Percentiles rank a stretch among this genome's conserved stretches.
Evolutionary conservation across 2,888 invertebrate genomes (phyloP).

Genomic region (Meiosimyza platycephala): DNA sequence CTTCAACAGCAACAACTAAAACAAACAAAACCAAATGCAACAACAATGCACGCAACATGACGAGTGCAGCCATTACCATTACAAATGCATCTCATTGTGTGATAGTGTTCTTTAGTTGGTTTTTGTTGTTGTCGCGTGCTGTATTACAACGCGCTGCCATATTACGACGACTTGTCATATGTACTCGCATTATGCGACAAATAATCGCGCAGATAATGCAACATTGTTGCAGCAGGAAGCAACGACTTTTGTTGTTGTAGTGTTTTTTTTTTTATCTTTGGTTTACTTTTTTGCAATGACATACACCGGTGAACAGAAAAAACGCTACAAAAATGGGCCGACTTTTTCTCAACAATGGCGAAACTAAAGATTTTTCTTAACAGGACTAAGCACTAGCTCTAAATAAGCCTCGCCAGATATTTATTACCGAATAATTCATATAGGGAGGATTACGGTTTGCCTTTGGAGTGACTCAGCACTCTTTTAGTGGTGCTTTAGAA

Average conservation of each 20-base stretch:
- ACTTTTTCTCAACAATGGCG: no score
- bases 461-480: no score
- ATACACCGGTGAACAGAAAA: no score
- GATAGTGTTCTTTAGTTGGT: neutral
- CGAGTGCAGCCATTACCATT: constrained; percentile 11
- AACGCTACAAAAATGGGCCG: no score
- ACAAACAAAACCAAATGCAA: neutral
- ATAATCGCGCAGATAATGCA: constrained; percentile 33
- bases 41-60: constrained; percentile 5
- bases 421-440: no score
- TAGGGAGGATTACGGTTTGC: no score
- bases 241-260: neutral
- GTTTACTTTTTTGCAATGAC: no score
- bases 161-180: constrained; percentile 24
- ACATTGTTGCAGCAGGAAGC: constrained; percentile 17
- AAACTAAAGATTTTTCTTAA: no score
- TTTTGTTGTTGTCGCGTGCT: constrained; percentile 21
- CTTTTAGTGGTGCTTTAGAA: no score
- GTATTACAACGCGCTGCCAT: constrained; percentile 11
- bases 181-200: constrained; percentile 25
- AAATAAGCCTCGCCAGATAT: no score
- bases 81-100: constrained; percentile 26
- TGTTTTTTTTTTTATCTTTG: no score
- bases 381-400: no score
- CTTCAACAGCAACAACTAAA: neutral